A percentile compares a stretch with the other conserved stretches of the same genome.
These are phyloP conservation scores for Tragelaphus buxtoni DNA, from an alignment of 2,113 vertebrate species.

Conservation along the genomic window DNA sequence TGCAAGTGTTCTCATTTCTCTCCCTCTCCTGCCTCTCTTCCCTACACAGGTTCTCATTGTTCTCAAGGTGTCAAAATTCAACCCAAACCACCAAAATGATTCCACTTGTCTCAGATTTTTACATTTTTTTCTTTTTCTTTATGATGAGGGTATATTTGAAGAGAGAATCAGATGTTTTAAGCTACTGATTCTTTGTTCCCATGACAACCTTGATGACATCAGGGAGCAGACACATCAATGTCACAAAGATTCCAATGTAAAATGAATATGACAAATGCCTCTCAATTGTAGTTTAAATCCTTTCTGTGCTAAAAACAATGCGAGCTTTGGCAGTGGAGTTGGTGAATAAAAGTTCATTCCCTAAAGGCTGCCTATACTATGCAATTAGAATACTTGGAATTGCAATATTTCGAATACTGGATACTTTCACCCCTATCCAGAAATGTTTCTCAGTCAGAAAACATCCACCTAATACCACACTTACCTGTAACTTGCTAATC, in stretches of 20 bases:
- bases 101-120: constrained; percentile 42
- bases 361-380: background rate
- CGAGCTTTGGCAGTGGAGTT: background rate
- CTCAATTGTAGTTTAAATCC: constrained; percentile 64
- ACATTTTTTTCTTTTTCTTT: constrained; percentile 16
- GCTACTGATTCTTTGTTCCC: constrained; percentile 73
- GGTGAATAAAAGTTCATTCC: background rate
- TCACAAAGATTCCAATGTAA: constrained; percentile 57
- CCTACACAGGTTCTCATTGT: background rate
- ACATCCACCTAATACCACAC: background rate
- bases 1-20: background rate
- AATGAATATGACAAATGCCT: constrained; percentile 60
- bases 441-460: constrained; percentile 59
- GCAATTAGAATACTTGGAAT: background rate
- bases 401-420: background rate
- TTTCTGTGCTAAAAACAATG: constrained; percentile 36
- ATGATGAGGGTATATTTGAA: background rate
- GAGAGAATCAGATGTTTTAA: constrained; percentile 40
- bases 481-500: background rate
- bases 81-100: background rate
- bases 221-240: constrained; percentile 52
- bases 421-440: background rate
- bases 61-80: constrained; percentile 25
- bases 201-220: constrained; percentile 77
- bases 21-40: background rate